Evolutionary conservation across 2,113 vertebrate genomes (phyloP).

Genomic region (Callospermophilus lateralis): DNA sequence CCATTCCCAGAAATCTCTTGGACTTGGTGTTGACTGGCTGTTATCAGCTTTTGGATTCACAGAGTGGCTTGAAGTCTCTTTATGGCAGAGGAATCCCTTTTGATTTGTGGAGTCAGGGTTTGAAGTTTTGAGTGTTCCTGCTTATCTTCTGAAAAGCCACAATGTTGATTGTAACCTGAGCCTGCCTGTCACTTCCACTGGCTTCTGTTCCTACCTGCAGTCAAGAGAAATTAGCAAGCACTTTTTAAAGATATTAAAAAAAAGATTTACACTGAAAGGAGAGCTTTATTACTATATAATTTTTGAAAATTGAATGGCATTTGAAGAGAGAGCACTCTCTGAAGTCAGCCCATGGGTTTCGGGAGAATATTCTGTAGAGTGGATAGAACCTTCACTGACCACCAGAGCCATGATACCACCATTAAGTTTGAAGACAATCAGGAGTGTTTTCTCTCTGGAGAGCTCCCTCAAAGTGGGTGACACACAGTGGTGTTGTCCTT

Average conservation of each 20-base stretch:
- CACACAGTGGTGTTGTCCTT: background rate
- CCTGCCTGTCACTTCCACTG: background rate
- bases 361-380: background rate
- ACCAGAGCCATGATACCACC: background rate
- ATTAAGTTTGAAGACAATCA: background rate
- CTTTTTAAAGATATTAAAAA: slow-evolving; percentile 34
- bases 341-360: background rate
- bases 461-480: background rate
- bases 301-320: background rate
- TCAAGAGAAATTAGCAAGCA: slow-evolving; percentile 2
- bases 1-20: background rate
- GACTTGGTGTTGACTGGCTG: background rate
- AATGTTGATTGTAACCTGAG: background rate
- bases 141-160: slow-evolving; percentile 19
- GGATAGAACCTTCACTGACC: background rate
- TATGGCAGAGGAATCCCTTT: background rate
- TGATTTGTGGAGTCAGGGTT: background rate
- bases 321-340: slow-evolving; percentile 28
- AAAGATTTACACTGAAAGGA: background rate
- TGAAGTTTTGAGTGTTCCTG: background rate
- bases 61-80: background rate
- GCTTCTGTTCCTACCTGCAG: background rate
- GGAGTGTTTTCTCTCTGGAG: background rate
- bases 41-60: background rate
- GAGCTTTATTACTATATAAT: background rate